Percentiles rank a stretch among this genome's conserved stretches.
phyloP scores from a whole-genome alignment of 2,797 vertebrate species.

The Amphiprion clarkii region DNA sequence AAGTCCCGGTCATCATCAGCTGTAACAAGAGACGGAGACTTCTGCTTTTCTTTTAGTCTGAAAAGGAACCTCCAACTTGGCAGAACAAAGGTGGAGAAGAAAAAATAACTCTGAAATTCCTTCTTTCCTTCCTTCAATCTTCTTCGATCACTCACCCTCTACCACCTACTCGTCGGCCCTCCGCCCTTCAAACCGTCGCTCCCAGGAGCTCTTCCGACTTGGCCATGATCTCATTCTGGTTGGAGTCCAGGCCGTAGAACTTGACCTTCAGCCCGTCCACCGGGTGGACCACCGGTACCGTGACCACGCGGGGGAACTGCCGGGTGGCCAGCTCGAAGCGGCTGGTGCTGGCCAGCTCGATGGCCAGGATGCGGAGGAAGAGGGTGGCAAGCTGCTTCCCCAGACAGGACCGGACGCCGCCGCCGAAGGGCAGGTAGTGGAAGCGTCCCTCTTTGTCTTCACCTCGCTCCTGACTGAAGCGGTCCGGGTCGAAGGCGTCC shows the following conservation, averaged over 20 bases:
- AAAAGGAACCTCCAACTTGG: slow-evolving; percentile 66
- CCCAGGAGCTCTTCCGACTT: slow-evolving; percentile 94
- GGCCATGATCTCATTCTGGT: slow-evolving; percentile 98
- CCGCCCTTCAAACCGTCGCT: slow-evolving; percentile 87
- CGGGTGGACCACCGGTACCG: slow-evolving; percentile 96
- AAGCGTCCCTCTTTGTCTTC: slow-evolving; percentile 97
- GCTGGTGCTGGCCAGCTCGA: slow-evolving; percentile 95
- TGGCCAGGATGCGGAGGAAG: slow-evolving; percentile 94
- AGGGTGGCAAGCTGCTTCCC: slow-evolving; percentile 97
- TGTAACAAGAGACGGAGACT: slow-evolving; percentile 58
- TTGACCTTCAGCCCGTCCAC: slow-evolving; percentile 95
- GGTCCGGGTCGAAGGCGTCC: slow-evolving; percentile 93
- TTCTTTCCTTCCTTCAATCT: slow-evolving; percentile 67
- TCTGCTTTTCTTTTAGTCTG: slow-evolving; percentile 65
- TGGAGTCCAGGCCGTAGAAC: slow-evolving; percentile 97
- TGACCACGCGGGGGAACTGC: slow-evolving; percentile 92
- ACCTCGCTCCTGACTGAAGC: slow-evolving; percentile 91
- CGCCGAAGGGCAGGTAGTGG: slow-evolving; percentile 96
- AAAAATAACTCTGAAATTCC: slow-evolving; percentile 64
- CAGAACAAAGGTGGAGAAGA: slow-evolving; percentile 62
- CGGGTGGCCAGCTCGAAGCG: slow-evolving; percentile 95
- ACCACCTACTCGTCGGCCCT: slow-evolving; percentile 1
- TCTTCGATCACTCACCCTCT: slow-evolving; percentile 49
- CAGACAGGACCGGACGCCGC: slow-evolving; percentile 94
- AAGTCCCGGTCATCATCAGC: slow-evolving; percentile 59